Percentiles rank a stretch among this genome's conserved stretches.
Conservation (phyloP, 1,140 invertebrate species). For the Tribolium castaneum region DNA sequence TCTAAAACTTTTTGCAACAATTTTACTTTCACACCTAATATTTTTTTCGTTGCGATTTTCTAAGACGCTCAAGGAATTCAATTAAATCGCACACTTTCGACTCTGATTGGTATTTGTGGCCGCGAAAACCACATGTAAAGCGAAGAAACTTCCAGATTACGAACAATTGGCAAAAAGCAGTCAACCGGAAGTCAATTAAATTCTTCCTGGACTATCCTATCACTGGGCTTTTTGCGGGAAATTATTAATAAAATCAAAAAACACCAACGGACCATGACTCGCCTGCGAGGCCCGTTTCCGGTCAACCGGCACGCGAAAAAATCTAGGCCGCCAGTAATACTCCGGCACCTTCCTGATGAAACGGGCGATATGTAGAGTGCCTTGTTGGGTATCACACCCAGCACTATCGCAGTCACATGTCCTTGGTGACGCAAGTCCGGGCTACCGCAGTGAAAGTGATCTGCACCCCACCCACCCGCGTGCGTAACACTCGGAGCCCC, state of each 20-base stretch:
- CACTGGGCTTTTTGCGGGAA: background rate
- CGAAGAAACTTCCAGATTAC: background rate
- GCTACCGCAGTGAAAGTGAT: slow-evolving; percentile 57
- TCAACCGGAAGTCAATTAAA: slow-evolving; percentile 2
- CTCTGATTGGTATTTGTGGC: slow-evolving; percentile 1
- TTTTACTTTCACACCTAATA: slow-evolving; percentile 1
- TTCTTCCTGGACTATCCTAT: background rate
- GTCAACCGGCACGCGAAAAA: slow-evolving; percentile 1
- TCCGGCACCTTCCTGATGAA: slow-evolving; percentile 36
- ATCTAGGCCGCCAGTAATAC: slow-evolving; percentile 2
- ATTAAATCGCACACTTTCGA: slow-evolving; percentile 10
- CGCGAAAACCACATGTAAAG: slow-evolving; percentile 13
- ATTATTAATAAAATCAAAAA: no score
- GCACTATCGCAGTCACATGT: slow-evolving; percentile 35
- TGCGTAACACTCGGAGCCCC: slow-evolving; percentile 41
- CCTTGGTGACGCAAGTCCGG: slow-evolving; percentile 53
- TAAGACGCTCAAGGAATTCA: slow-evolving; percentile 2
- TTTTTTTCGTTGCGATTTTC: background rate
- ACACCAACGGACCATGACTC: background rate
- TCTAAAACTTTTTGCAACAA: background rate
- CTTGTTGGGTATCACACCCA: slow-evolving; percentile 10
- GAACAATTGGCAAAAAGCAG: background rate
- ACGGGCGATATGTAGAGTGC: slow-evolving; percentile 41
- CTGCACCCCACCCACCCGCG: slow-evolving; percentile 54
- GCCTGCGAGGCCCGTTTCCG: background rate